phyloP scores from a whole-genome alignment of 2,888 invertebrate species.

The Plutella xylostella region DNA sequence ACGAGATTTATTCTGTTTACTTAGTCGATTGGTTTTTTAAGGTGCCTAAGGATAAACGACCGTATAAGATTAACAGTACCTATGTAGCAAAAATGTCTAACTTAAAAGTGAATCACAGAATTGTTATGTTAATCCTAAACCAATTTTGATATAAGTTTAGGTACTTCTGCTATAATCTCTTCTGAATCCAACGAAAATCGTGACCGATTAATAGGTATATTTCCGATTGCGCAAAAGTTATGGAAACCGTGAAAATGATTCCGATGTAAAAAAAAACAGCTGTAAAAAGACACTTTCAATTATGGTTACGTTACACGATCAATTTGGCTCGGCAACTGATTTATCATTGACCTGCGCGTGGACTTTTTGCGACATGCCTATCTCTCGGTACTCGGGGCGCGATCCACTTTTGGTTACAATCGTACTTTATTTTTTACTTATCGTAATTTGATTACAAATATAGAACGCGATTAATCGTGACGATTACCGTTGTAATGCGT shows the following conservation, averaged over 20 bases:
- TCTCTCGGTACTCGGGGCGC: background rate
- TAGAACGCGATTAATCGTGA: background rate
- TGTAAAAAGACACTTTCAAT: slow-evolving; percentile 8
- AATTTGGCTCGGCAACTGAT: slow-evolving; percentile 5
- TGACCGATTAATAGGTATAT: no score
- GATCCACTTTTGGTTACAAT: background rate
- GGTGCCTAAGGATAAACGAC: no score
- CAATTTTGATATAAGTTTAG: no score
- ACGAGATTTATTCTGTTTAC: background rate
- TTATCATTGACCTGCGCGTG: slow-evolving; percentile 7
- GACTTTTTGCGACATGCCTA: background rate
- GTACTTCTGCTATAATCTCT: no score
- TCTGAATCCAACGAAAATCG: no score
- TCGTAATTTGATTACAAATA: slow-evolving; percentile 4
- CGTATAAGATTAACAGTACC: no score
- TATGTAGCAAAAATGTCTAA: no score
- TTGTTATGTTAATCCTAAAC: no score
- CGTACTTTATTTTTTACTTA: slow-evolving; percentile 3
- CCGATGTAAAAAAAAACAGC: background rate
- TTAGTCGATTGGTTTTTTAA: no score
- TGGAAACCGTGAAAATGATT: no score
- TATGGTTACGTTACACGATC: slow-evolving; percentile 2
- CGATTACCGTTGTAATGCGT: background rate
- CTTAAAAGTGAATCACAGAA: no score
- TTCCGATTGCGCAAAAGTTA: slow-evolving; percentile 1